Conservation (phyloP, 2,113 vertebrate species). For the Haemorhous mexicanus region DNA sequence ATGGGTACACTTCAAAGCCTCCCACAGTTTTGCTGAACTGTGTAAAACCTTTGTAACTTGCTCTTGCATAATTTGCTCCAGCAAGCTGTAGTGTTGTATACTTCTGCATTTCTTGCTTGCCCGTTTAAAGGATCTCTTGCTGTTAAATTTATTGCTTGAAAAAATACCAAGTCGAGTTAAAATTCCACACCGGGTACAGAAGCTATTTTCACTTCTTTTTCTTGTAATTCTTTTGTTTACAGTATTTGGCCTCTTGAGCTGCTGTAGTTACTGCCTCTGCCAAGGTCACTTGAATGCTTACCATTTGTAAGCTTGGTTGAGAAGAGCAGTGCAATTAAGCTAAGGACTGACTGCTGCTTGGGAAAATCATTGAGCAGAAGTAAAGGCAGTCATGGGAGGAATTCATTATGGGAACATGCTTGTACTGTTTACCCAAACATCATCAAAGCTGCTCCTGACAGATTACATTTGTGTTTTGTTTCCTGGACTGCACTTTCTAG, state of each 20-base stretch:
- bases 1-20: slow-evolving; percentile 14
- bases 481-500: neutral
- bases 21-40: neutral
- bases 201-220: neutral
- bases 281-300: neutral
- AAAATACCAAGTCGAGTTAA: neutral
- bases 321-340: neutral
- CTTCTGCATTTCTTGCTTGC: slow-evolving; percentile 16
- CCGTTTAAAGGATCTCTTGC: neutral
- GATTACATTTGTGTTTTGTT: neutral
- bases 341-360: neutral
- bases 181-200: neutral
- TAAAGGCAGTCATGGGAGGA: neutral
- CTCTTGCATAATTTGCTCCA: slow-evolving; percentile 7
- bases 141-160: neutral
- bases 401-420: neutral
- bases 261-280: neutral
- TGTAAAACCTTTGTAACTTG: slow-evolving; percentile 14
- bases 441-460: neutral
- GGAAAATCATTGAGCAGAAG: neutral
- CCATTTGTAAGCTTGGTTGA: neutral
- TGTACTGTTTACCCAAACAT: neutral
- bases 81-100: neutral
- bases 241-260: neutral
- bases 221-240: neutral